Evolutionary conservation across 2,888 invertebrate genomes (phyloP).

Genomic region (Itoplectis maculator): DNA sequence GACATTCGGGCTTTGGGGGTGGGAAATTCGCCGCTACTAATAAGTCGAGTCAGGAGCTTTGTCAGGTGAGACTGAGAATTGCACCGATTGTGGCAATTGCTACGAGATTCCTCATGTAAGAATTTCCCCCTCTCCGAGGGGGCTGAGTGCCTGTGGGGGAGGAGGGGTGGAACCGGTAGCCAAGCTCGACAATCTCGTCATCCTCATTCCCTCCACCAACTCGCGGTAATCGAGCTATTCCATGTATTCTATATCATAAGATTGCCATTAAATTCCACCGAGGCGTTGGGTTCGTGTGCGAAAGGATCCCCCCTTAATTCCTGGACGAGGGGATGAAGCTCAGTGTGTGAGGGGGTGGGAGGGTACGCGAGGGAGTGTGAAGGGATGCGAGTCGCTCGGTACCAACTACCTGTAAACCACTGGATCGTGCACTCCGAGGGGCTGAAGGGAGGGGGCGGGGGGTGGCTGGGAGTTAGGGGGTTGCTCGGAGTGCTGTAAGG

Average conservation of each 20-base stretch:
- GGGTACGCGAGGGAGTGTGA: neutral
- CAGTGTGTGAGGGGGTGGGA: too few species aligned
- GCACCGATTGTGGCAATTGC: too few species aligned
- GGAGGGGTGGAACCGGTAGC: neutral
- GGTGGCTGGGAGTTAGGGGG: too few species aligned
- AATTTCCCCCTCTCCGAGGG: too few species aligned
- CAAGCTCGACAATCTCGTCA: neutral
- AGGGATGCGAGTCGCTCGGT: neutral
- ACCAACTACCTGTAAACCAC: slow-evolving; percentile 4
- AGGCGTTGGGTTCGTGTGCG: neutral
- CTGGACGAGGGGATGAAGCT: slow-evolving; percentile 9
- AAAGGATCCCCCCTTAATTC: neutral
- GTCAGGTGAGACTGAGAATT: neutral
- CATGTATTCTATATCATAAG: neutral
- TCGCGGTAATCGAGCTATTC: neutral
- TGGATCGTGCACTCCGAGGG: neutral
- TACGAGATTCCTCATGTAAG: too few species aligned
- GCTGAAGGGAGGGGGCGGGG: too few species aligned
- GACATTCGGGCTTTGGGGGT: slow-evolving; percentile 40
- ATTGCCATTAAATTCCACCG: slow-evolving; percentile 27
- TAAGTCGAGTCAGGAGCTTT: slow-evolving; percentile 23
- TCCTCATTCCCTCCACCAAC: neutral
- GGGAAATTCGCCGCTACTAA: slow-evolving; percentile 22
- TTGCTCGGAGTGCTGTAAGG: too few species aligned
- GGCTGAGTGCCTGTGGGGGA: too few species aligned